Base-by-base conservation (phyloP, 2,113 vertebrate genomes). In the Saimiri boliviensis region DNA sequence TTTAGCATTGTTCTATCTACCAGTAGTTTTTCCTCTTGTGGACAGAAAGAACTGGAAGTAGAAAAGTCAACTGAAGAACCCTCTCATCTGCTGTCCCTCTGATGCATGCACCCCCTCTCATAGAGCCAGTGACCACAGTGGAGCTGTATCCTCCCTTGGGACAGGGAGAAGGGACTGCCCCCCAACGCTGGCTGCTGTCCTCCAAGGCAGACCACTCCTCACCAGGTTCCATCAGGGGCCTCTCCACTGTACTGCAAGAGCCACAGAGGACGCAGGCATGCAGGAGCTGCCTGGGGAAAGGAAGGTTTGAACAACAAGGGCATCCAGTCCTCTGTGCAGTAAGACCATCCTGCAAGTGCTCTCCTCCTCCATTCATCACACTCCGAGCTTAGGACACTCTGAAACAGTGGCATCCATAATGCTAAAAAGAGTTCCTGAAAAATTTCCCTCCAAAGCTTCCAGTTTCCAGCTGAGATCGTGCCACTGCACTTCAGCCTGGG, bases 41-140 rank as follows among this genome's bases (percentile, higher is more conserved):
- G 3, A 40, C 1, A 71, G 21, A 49, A 81, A 49, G 25, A 56
- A 63, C 0, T 40, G 23, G 21, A 89, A 63, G 1, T 23, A 84
- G 63, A 63, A 63, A 93, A 83, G 19, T 25, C 85, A 83, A 14
- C 37, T 9, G 35, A 42, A 58, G 56, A 11, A 8, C 49, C 87
- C 73, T 68, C 1, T 5, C 37, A 49, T 23, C 77, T 8, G 4
- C 42, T 42, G 37, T 21, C 11, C 56, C 25, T 40, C 14, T 40
- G 52, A 23, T 5, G 40, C 9, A 35, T 42, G 12, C 60, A 32
- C 5, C 27, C 8, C 21, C 9, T 8, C 9, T 5, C 27, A 11
- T 19, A 3, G 32, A 40, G 42, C 8, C 5, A 11, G 70, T 2
- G n/a, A 37, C 70, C 70, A 20, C n/a, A 1, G n/a, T 0, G 1